Evolutionary conservation across 2,797 vertebrate species (phyloP).

Genomic region (Carcharodon carcharias): DNA sequence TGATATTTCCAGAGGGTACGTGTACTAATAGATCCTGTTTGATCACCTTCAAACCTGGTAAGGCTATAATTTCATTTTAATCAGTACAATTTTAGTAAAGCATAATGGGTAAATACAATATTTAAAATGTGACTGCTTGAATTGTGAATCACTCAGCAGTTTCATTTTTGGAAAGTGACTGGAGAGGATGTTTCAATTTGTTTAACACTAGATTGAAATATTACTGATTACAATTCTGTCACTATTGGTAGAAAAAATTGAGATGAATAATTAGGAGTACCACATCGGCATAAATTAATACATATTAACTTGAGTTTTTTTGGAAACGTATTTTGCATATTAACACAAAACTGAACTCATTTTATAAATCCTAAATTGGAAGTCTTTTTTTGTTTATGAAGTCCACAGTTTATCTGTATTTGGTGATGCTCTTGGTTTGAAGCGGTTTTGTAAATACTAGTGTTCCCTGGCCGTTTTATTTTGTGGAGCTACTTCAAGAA

Average conservation of each 20-base stretch:
- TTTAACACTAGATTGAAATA: background rate
- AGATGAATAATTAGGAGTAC: background rate
- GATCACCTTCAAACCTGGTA: slow-evolving; percentile 97
- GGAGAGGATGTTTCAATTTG: background rate
- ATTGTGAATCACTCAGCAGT: background rate
- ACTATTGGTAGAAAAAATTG: background rate
- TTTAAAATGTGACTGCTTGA: background rate
- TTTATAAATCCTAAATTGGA: no score
- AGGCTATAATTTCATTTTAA: slow-evolving; percentile 40
- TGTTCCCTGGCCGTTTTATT: background rate
- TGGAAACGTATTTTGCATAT: background rate
- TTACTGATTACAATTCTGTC: background rate
- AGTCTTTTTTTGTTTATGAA: background rate
- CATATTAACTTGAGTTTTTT: background rate
- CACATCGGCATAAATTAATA: background rate
- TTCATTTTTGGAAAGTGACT: background rate
- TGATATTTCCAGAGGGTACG: slow-evolving; percentile 98
- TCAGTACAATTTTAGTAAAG: background rate
- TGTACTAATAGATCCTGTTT: slow-evolving; percentile 97
- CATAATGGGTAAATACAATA: background rate
- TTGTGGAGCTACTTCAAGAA: background rate
- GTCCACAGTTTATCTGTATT: background rate
- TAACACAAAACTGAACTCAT: background rate
- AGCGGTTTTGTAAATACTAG: background rate
- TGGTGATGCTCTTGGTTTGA: background rate